phyloP scores from a whole-genome alignment of 1,140 invertebrate species.

The Palaemon carinicauda region DNA sequence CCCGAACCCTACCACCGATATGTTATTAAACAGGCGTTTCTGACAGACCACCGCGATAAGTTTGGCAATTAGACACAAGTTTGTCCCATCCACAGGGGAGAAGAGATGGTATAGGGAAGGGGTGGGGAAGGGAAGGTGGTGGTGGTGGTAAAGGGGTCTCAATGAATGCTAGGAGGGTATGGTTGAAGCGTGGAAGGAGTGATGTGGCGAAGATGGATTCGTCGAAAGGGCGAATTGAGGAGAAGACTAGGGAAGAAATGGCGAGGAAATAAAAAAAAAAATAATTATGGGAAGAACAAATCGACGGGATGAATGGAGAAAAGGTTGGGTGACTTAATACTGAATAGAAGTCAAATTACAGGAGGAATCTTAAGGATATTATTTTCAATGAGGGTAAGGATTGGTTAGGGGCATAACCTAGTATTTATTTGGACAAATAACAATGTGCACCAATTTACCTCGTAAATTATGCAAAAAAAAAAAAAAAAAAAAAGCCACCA shows the following conservation, averaged over 20 bases:
- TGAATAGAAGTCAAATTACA: neutral
- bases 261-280: neutral
- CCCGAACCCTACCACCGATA: neutral
- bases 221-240: neutral
- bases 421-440: too few relatives aligned
- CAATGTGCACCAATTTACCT: too few relatives aligned
- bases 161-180: neutral
- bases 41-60: neutral
- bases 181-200: too few relatives aligned
- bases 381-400: too few relatives aligned
- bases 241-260: neutral
- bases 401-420: too few relatives aligned
- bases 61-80: constrained; percentile 15
- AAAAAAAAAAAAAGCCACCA: too few relatives aligned
- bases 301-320: neutral
- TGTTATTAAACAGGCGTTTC: constrained; percentile 7
- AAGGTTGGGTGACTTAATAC: neutral
- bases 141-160: too few relatives aligned
- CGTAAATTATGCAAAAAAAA: too few relatives aligned
- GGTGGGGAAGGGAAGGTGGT: neutral
- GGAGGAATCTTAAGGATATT: too few relatives aligned
- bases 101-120: too few relatives aligned
- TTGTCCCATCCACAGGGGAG: neutral
- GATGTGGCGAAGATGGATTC: neutral
- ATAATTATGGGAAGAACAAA: neutral